Base-by-base conservation (phyloP, 2,888 invertebrate genomes). In the Drosophila testacea region DNA sequence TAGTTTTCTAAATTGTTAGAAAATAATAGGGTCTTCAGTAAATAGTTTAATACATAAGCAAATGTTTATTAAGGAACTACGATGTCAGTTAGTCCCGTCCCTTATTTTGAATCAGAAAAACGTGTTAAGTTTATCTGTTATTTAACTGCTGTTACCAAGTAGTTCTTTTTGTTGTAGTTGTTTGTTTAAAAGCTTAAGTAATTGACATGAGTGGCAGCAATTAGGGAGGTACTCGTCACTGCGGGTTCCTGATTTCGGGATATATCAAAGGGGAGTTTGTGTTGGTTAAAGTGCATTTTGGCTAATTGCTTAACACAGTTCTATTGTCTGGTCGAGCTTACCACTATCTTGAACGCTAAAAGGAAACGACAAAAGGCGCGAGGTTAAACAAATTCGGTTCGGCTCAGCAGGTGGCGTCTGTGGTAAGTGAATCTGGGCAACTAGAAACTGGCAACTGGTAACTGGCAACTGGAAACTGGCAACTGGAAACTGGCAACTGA, bases 341-440 rank as follows among this genome's bases (percentile, higher is more conserved):
- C 42, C 39, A 57, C 39, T 46, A 42, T 42, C 27, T 22, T 5
- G 27, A 42, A 22, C 27, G 10, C 28, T 16, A 59, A 57, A 76
- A 39, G 30, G 34, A 30, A 34, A 41, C 10, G 27, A 39, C 27
- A 55, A 64, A 60, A 52, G 78, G 83, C 87, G 87, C 81, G 73
- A 80, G 79, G 22, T 67, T 88, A 73, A 89, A 83, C 79, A 81
- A 83, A 84, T 87, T 87, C 66, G 69, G 74, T 67, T 79, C 51
- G 22, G 61, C 88, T n/a, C 84, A 74, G 85, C 87, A 72, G 89
- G 83, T 70, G 75, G 79, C 34, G 27, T 36, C 34, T 48, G n/a
- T 48, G n/a, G 16, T n/a, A n/a, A 50, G 22, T 4, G 6, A 34
- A 52, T 22, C 39, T 6, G 28, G 42, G 32, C 22, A 44, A 27